Conservation (phyloP, 2,113 vertebrate genomes). For the Myocastor coypus region DNA sequence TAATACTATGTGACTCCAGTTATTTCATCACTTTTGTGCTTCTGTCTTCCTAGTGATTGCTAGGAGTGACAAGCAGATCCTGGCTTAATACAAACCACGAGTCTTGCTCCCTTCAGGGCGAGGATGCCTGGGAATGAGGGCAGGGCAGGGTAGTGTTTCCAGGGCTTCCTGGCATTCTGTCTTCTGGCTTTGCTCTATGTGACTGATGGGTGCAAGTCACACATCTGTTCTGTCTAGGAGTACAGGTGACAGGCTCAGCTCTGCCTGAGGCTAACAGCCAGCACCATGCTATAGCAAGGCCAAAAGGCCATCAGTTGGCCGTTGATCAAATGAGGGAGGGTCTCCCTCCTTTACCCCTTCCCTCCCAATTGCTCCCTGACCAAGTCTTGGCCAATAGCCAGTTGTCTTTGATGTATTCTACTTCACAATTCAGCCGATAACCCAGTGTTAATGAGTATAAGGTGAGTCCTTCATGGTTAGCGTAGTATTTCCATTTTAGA, state of each 20-base stretch:
- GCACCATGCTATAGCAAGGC: background rate
- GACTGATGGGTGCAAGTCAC: background rate
- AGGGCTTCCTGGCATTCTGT: background rate
- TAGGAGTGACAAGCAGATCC: slow-evolving; percentile 62
- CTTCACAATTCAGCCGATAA: background rate
- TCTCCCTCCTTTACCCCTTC: fast-evolving
- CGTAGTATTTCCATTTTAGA: background rate
- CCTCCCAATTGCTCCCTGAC: background rate
- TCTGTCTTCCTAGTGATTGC: slow-evolving; percentile 69
- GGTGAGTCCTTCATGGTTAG: background rate
- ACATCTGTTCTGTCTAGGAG: background rate
- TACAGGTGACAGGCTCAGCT: fast-evolving
- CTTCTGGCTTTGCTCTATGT: background rate
- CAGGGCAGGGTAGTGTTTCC: background rate
- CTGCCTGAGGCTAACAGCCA: background rate
- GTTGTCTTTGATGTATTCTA: background rate
- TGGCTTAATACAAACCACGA: slow-evolving; percentile 47
- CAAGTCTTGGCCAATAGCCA: background rate
- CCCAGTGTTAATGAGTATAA: too few species aligned
- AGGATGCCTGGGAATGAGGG: background rate
- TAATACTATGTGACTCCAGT: slow-evolving; percentile 8
- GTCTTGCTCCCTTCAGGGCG: background rate
- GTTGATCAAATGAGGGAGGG: background rate
- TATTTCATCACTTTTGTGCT: slow-evolving; percentile 70
- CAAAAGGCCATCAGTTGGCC: background rate